Conservation (phyloP, 2,113 vertebrate genomes). For the Saimiri boliviensis region DNA sequence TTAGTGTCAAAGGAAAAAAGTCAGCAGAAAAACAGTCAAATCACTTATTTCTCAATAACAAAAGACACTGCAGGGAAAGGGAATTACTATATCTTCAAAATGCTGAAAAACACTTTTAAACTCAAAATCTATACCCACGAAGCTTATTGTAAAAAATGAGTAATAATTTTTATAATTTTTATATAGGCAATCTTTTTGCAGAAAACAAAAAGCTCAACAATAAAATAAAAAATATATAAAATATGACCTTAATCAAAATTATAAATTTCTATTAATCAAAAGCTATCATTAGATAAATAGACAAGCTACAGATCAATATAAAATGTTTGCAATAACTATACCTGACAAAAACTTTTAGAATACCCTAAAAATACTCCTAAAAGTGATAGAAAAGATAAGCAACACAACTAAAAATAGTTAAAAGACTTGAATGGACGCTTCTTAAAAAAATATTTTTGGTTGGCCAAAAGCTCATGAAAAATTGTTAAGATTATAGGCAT, state of each 20-base stretch:
- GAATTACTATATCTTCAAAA: background rate
- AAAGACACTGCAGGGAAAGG: background rate
- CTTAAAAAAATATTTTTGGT: background rate
- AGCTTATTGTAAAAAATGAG: background rate
- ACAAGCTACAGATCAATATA: background rate
- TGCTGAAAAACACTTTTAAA: background rate
- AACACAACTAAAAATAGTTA: background rate
- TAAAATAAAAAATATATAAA: background rate
- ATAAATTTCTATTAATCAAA: background rate
- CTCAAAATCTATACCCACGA: background rate
- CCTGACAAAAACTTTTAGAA: background rate
- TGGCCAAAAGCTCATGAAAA: background rate
- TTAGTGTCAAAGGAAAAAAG: background rate
- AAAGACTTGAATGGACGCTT: background rate
- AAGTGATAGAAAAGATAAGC: background rate
- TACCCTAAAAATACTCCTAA: background rate
- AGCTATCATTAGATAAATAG: background rate
- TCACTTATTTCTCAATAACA: background rate
- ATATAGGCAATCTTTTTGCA: background rate
- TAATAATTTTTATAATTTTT: background rate
- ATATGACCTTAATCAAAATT: background rate
- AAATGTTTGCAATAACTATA: background rate
- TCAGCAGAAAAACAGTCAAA: background rate
- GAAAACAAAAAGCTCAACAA: background rate
- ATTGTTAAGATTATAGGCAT: background rate